Conservation (phyloP, 2,888 invertebrate species). For the Philopedon plagiatum region DNA sequence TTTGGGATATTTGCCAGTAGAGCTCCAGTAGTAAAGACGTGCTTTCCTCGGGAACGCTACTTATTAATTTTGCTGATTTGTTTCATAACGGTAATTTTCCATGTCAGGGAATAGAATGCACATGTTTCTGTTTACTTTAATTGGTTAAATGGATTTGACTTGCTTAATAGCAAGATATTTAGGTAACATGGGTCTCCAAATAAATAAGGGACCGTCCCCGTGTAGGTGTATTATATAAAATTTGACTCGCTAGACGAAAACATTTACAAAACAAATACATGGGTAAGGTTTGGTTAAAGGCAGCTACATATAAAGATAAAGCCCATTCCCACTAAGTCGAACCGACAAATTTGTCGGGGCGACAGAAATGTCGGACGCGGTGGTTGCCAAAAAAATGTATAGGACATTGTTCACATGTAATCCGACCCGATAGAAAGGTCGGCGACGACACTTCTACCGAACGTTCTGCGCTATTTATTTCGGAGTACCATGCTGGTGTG, state of each 20-base stretch:
- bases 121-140: conserved; percentile 23
- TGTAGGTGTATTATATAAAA: background rate
- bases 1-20: conserved; percentile 46
- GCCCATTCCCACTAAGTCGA: too few relatives aligned
- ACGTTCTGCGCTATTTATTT: too few relatives aligned
- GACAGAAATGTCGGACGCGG: too few relatives aligned
- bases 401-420: too few relatives aligned
- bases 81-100: conserved; percentile 32
- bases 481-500: too few relatives aligned
- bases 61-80: conserved; percentile 46
- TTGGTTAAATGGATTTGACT: conserved; percentile 15
- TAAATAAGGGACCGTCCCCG: background rate
- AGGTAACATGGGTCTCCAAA: background rate
- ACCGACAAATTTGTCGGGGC: too few relatives aligned
- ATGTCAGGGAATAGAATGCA: conserved; percentile 22
- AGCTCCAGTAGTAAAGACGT: conserved; percentile 30
- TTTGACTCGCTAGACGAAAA: background rate
- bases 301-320: too few relatives aligned
- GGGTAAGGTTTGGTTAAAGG: background rate
- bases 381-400: too few relatives aligned
- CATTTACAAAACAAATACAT: background rate
- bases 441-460: too few relatives aligned
- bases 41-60: conserved; percentile 31
- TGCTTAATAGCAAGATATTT: conserved; percentile 2
- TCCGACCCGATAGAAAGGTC: too few relatives aligned